phyloP scores from a whole-genome alignment of 2,888 invertebrate genomes.

The Heteromyza rotundicornis region DNA sequence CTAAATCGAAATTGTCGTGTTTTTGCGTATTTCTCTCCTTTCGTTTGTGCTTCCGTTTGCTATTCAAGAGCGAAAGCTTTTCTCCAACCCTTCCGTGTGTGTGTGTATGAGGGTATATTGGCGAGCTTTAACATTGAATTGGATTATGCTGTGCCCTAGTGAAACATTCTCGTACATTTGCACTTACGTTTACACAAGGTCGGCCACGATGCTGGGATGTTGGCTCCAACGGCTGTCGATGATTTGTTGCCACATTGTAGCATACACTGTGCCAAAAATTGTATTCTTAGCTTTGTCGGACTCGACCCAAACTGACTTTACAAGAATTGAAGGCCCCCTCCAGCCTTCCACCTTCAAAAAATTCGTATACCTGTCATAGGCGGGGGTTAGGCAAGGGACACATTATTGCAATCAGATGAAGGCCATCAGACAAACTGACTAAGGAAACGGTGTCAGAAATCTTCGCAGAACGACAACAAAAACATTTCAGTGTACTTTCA shows the following conservation, averaged over 20 bases:
- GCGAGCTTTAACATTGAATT: slow-evolving; percentile 26
- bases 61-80: not conserved
- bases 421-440: too few relatives aligned
- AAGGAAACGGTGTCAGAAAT: too few relatives aligned
- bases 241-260: slow-evolving; percentile 30
- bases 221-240: slow-evolving; percentile 28
- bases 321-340: too few relatives aligned
- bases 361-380: too few relatives aligned
- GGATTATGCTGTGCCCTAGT: slow-evolving; percentile 25
- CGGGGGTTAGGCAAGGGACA: too few relatives aligned
- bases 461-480: slow-evolving; percentile 1
- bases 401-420: too few relatives aligned
- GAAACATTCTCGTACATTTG: not conserved
- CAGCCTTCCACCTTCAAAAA: too few relatives aligned
- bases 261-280: too few relatives aligned
- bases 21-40: not conserved
- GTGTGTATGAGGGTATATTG: too few relatives aligned
- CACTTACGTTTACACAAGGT: slow-evolving; percentile 30
- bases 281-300: too few relatives aligned
- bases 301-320: too few relatives aligned
- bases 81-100: slow-evolving; percentile 3
- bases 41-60: not conserved
- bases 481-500: slow-evolving; percentile 15
- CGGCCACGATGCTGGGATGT: slow-evolving; percentile 17
- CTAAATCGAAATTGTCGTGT: too few relatives aligned